Conservation (phyloP, 2,888 invertebrate species). For the Halictus quadricinctus region DNA sequence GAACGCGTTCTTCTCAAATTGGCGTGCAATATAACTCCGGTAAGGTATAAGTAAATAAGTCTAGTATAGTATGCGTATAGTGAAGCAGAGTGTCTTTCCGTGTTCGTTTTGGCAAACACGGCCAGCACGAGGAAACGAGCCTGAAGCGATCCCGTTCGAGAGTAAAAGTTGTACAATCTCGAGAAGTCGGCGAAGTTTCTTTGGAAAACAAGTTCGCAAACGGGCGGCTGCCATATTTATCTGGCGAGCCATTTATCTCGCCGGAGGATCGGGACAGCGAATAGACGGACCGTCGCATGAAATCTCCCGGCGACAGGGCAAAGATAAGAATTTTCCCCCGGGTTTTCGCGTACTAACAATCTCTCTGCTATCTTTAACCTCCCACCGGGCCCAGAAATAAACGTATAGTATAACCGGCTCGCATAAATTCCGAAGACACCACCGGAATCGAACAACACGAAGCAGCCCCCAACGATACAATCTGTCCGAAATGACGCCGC, state of each 20-base stretch:
- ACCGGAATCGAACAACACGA: conserved; percentile 52
- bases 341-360: conserved; percentile 45
- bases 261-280: conserved; percentile 25
- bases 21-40: too few species aligned
- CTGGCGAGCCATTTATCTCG: conserved; percentile 16
- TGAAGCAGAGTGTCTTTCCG: not conserved
- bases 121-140: not conserved
- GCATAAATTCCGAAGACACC: conserved; percentile 54
- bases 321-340: conserved; percentile 36
- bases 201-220: conserved; percentile 1
- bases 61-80: too few species aligned
- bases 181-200: not conserved
- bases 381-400: conserved; percentile 49
- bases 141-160: not conserved
- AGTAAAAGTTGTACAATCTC: conserved; percentile 11
- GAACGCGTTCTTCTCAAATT: too few species aligned
- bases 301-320: not conserved
- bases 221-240: conserved; percentile 33
- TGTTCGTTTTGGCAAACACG: not conserved
- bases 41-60: too few species aligned
- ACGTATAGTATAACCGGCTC: conserved; percentile 44
- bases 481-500: conserved; percentile 53
- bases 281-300: conserved; percentile 14
- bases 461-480: conserved; percentile 48
- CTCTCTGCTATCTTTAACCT: conserved; percentile 56